Percentiles rank a stretch among this genome's conserved stretches.
Evolutionary conservation across 2,113 vertebrate species (phyloP).

Genomic region (Edolisoma coerulescens): DNA sequence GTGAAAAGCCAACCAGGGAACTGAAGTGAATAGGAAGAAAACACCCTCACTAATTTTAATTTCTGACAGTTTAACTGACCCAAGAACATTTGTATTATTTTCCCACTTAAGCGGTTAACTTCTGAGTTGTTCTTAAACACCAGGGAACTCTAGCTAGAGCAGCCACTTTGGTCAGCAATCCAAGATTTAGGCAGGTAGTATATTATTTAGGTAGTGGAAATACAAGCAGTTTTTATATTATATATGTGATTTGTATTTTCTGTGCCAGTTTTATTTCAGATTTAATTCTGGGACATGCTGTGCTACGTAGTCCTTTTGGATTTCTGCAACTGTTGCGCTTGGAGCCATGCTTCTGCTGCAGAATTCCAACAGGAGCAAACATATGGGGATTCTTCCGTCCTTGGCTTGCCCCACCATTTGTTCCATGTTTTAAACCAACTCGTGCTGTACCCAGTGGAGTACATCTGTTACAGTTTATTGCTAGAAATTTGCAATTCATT

Average conservation of each 20-base stretch:
- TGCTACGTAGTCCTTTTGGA: slow-evolving; percentile 32
- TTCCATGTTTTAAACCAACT: slow-evolving; percentile 58
- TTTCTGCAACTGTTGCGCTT: slow-evolving; percentile 58
- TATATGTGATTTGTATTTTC: background rate
- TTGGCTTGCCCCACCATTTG: slow-evolving; percentile 63
- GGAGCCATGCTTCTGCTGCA: slow-evolving; percentile 43
- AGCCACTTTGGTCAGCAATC: background rate
- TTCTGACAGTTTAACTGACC: background rate
- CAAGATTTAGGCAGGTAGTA: background rate
- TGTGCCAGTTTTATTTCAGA: slow-evolving; percentile 39
- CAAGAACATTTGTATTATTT: background rate
- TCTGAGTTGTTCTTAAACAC: background rate
- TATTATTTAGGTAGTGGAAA: background rate
- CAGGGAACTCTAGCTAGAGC: background rate
- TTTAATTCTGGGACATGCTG: slow-evolving; percentile 44
- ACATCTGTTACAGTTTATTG: slow-evolving; percentile 66
- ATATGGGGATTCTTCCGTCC: slow-evolving; percentile 61
- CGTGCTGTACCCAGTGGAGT: slow-evolving; percentile 63
- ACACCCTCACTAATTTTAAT: background rate
- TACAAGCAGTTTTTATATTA: background rate
- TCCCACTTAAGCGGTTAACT: background rate
- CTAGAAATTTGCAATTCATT: slow-evolving; percentile 67
- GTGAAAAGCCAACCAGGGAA: background rate
- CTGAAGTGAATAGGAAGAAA: background rate
- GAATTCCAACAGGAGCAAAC: slow-evolving; percentile 63